Evolutionary conservation across 2,797 vertebrate genomes (phyloP), one percentile per base, ranked within the genome.

Genomic region (Lepus townsendii): DNA sequence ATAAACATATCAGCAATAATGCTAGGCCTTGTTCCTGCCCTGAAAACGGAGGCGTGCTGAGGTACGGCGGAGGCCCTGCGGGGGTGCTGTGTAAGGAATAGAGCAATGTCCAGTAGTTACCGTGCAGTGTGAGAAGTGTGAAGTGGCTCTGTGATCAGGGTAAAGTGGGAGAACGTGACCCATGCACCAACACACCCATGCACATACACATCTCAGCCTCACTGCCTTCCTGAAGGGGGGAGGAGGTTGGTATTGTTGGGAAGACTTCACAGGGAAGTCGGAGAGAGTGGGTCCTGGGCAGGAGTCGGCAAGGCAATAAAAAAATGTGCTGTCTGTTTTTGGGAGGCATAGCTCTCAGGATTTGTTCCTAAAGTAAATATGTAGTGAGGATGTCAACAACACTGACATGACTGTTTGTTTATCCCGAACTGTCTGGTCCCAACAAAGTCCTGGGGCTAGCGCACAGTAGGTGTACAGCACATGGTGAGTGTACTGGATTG

Each of bases 191-290:
- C 27, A 24, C 13, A 20, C 1, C 7, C 1, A 3, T 30, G 0
- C 19, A 26, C 60, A n/a, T 0, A 5, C 69, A 47, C 38, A 11
- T 27, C 30, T 24, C 27, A 24, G 24, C 20, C 22, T 11, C 5
- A 9, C 9, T 27, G 24, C 2, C 19, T 63, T 57, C 38, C 32
- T 73, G 6, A 73, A 87, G 17, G 16, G 71, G 14, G 27, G 78
- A 90, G 12, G 5, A 2, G 0, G 26, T 26, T 77, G 27, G 50
- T 30, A 24, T 2, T 77, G 3, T 72, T 68, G 14, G 27, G 63
- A 95, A 90, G 30, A 9, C 54, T 91, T 71, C 30, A 62, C 50
- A 88, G 77, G 88, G 73, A 73, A 90, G 13, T 22, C 30, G 4
- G 24, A 73, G 35, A 65, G 16, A 32, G 0, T 30, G 16, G 47